Evolutionary conservation across 2,888 invertebrate genomes (phyloP), one percentile per base, ranked within the genome.

Genomic region (Mythimna vitellina): DNA sequence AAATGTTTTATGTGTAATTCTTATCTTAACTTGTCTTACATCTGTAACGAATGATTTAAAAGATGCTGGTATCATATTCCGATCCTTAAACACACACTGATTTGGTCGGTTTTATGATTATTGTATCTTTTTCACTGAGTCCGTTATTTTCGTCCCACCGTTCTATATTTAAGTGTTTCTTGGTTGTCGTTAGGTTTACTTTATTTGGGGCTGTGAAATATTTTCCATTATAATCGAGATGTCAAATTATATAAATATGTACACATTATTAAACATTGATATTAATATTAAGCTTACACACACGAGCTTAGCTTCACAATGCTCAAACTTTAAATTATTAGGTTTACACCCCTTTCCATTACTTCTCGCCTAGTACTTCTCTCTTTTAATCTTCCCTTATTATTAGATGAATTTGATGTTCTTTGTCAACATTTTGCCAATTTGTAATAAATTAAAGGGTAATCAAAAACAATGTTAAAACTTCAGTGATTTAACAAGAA

Each of bases 261-360:
- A 84, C 74, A 83, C 82, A 82, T 83, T 82, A 83, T 83, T 70
- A 86, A 85, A 80, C 78, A 86, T 89, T 92, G 91, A 92, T 93
- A 92, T 92, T 93, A 92, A 86, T 85, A 80, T 76, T 91, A 92
- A 90, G 91, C 90, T 90, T 91, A 89, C 80, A 88, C 82, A 89
- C 92, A 93, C 92, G 93, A 94, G 94, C 94, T 95, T 93, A 94
- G 94, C 94, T 92, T 92, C 86, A 88, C 89, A 89, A 90, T 93
- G 93, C 93, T 94, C 94, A 93, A 93, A 84, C 73, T 86, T 82
- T 82, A 38, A 83, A 86, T 84, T 78, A 80, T 87, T 88, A 87
- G 86, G 86, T 88, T 90, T 86, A 83, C 80, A 84, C 82, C 80
- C 77, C 74, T 84, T 83, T 81, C 71, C 82, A 84, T 80, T 88